Base-by-base conservation (phyloP, 2,113 vertebrate species). In the Gambusia affinis region DNA sequence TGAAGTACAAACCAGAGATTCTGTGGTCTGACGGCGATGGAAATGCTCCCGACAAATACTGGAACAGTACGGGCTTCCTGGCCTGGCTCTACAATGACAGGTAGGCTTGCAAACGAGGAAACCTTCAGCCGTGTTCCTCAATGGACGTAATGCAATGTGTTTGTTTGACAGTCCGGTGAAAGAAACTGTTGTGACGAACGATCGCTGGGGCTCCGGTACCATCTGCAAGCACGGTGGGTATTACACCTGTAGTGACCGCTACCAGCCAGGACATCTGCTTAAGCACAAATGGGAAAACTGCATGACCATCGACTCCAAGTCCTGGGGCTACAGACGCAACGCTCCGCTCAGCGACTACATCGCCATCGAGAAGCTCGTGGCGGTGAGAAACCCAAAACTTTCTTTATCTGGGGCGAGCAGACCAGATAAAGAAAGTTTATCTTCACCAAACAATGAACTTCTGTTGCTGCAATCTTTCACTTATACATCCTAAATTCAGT, bases 21-120 rank as follows among this genome's bases (percentile, higher is more conserved):
- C 88, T 99, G 73, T 99, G 98, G 98, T 96, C 97, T 0, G 98
- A 99, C 72, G 98, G 98, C 0, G 91, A 97, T 29, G 97, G 96
- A n/a, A 24, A 94, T 2, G 98, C 96, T 0, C 96, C 98, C 0
- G 95, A 96, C 60, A 47, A 42, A 31, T 99, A 99, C 90, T 99
- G 98, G 98, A 98, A 99, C 86, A 98, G 97, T 91, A 99, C 98
- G 0, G 96, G 92, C 3, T 99, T 99, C 89, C 87, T 99, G 47
- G 96, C 97, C 60, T 99, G 98, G 98, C 95, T 99, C 11, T 99
- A 99, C 71, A 99, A 98, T 44, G 95, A 99, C 35, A 99, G 98
- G 97, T 96, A 76, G 37, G 65, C 30, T 24, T 31, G n/a, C 3
- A 29, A 31, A 47, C 8, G 12, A 30, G 29, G 8, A 1, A 2